phyloP scores from a whole-genome alignment of 1,140 invertebrate genomes.

The Sitobion miscanthi region DNA sequence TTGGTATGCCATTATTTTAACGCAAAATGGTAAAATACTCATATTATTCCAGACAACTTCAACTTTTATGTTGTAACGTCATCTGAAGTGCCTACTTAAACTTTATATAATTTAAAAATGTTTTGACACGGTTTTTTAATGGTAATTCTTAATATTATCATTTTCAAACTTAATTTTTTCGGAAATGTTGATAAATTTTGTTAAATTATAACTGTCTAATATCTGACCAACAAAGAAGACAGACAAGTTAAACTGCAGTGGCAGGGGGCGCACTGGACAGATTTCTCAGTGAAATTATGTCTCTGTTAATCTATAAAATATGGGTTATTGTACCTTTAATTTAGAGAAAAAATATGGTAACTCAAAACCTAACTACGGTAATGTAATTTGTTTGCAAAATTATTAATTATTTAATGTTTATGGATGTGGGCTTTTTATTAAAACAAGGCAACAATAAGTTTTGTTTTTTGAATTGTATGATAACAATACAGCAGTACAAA shows the following conservation, averaged over 20 bases:
- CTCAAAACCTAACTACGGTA: neutral
- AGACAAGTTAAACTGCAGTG: no score
- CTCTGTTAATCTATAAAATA: neutral
- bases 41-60: neutral
- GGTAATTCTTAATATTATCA: no score
- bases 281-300: no score
- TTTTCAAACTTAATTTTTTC: no score
- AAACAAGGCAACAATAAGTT: neutral
- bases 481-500: neutral
- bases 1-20: neutral
- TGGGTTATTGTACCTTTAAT: no score
- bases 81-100: neutral
- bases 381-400: neutral
- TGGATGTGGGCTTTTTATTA: neutral
- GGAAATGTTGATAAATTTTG: no score
- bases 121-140: no score
- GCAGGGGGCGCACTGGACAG: no score
- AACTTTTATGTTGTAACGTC: neutral
- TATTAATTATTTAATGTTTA: neutral
- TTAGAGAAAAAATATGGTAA: neutral
- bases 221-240: no score
- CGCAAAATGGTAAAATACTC: neutral
- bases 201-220: no score
- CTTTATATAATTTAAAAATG: no score
- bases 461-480: neutral